Base-by-base conservation (phyloP, 2,888 invertebrate species). In the Serripes groenlandicus region DNA sequence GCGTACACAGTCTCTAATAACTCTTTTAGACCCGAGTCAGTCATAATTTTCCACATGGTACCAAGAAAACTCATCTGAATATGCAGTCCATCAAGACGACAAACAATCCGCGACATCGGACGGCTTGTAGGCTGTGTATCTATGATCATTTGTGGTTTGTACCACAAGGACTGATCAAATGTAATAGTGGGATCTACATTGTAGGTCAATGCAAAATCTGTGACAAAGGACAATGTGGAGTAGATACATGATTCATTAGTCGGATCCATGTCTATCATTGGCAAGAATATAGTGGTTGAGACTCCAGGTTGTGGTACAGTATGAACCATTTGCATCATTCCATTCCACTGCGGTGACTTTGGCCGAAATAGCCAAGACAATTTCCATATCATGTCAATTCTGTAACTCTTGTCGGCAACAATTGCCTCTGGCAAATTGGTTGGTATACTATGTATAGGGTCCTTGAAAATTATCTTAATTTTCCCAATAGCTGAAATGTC, bases 101-200 rank as follows among this genome's bases (percentile, higher is more conserved):
- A 76, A 23, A 54, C 82, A 7, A 79, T 75, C n/a, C 76, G 34
- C n/a, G 70, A 42, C 4, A 85, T 18, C 28, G 75, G 74, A n/a
- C 73, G 72, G 7, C n/a, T 23, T 2, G 28, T 3, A 18, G 58
- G 15, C n/a, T 60, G 62, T 23, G 35, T 15, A 37, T 26, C 32
- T 18, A 60, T 26, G 11, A 74, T 75, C 26, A 23, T 15, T 7
- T 18, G 56, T 18, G 86, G 81, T 56, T 90, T 90, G 77, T 49
- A 82, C 52, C 70, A 90, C 23, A 88, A 42, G 3, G 87, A 89
- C 52, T 90, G 88, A 62, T 89, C 88, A 78, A 90, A 89, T 28
- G 89, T 90, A 3, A 85, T 34, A 18, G 83, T 64, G 7, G 83
- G 83, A 21, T 68, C 78, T 15, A 68, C 42, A 15, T 58, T 32